Evolutionary conservation across 2,113 vertebrate species (phyloP).

Genomic region (Bettongia penicillata): DNA sequence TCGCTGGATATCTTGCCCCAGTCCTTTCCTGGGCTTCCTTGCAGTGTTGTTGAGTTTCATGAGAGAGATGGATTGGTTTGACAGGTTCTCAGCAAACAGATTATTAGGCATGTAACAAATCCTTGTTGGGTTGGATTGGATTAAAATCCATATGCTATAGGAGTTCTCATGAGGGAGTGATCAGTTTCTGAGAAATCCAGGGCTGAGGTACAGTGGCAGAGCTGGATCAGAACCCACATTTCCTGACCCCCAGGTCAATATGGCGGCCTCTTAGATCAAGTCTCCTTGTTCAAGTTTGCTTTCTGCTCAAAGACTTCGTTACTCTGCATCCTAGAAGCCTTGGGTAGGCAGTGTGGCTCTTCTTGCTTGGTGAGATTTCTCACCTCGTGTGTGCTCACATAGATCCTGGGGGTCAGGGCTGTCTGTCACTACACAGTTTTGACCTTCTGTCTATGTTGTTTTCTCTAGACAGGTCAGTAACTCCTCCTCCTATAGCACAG

Average conservation of each 20-base stretch:
- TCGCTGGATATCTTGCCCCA: not conserved
- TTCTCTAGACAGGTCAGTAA: conserved; percentile 83
- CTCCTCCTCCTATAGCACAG: conserved; percentile 80
- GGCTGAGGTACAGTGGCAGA: not conserved
- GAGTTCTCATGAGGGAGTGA: not conserved
- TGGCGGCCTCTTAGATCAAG: not conserved
- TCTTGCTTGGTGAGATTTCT: not conserved
- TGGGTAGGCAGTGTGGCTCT: not conserved
- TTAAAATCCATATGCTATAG: not conserved
- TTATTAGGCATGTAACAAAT: not conserved
- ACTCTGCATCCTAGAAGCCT: not conserved
- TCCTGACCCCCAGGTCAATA: not conserved
- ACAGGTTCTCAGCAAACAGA: not conserved
- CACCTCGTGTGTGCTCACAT: not conserved
- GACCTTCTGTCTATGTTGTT: not conserved
- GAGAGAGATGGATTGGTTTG: not conserved
- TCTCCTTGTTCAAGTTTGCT: not conserved
- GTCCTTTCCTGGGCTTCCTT: not conserved
- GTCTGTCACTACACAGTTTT: rapidly evolving
- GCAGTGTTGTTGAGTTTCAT: not conserved
- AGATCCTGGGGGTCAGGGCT: rapidly evolving
- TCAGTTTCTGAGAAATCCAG: not conserved
- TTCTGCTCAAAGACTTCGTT: not conserved
- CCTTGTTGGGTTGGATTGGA: not conserved
- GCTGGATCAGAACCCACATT: not conserved